Percentiles rank a stretch among this genome's conserved stretches.
Evolutionary conservation across 2,797 vertebrate genomes (phyloP).

Genomic region (Malacoctenus gilli): DNA sequence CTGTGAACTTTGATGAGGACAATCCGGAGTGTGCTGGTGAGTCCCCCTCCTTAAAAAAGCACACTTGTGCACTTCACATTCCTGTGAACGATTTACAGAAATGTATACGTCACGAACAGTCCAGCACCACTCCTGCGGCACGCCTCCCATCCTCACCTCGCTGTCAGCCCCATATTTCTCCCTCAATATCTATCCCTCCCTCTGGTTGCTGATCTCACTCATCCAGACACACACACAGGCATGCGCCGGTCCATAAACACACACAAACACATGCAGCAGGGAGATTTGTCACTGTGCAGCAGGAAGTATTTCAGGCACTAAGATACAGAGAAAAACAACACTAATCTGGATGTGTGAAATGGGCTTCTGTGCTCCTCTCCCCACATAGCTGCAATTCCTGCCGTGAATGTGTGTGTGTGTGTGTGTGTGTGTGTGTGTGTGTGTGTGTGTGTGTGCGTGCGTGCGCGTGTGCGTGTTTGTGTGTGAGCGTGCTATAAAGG

Average conservation of each 20-base stretch:
- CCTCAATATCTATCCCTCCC: conserved; percentile 24
- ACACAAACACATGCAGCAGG: conserved; percentile 33
- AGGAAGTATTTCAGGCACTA: conserved; percentile 62
- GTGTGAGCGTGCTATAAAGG: no score
- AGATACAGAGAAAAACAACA: conserved; percentile 70
- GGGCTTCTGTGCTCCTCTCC: conserved; percentile 57
- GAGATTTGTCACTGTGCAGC: conserved; percentile 61
- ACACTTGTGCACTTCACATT: conserved; percentile 1
- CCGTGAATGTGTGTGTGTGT: conserved; percentile 25
- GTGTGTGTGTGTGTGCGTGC: conserved; percentile 21
- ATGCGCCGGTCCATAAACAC: conserved; percentile 3
- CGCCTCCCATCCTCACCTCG: conserved; percentile 28
- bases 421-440: not conserved
- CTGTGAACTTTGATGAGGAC: conserved; percentile 99
- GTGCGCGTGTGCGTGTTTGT: no score
- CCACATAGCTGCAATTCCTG: conserved; percentile 45
- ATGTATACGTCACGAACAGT: conserved; percentile 31
- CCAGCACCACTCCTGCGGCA: conserved; percentile 13
- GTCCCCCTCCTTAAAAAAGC: not conserved
- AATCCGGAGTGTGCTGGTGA: conserved; percentile 99
- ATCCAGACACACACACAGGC: conserved; percentile 20
- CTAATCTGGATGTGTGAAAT: conserved; percentile 80
- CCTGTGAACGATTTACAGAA: not conserved
- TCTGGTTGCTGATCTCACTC: conserved; percentile 28
- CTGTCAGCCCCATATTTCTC: conserved; percentile 45